Percentiles rank a stretch among this genome's conserved stretches.
Conservation (phyloP, 2,888 invertebrate species). For the Cheilosia vulpina region DNA sequence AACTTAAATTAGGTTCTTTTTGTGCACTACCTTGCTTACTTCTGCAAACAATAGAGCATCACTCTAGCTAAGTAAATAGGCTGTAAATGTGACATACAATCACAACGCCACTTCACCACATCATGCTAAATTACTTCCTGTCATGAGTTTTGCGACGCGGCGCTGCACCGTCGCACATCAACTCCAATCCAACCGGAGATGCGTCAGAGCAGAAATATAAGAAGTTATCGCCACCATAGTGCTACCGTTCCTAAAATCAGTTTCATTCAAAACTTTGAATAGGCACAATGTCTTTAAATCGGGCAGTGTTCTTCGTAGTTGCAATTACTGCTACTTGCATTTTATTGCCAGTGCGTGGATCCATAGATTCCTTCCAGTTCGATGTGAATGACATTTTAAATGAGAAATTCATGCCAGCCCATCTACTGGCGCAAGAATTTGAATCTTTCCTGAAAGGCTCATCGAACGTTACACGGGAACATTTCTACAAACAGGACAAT, state of each 20-base stretch:
- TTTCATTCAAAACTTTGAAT: slow-evolving; percentile 25
- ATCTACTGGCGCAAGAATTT: slow-evolving; percentile 84
- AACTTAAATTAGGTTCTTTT: no score
- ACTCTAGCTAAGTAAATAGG: background rate
- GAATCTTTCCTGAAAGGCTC: slow-evolving; percentile 75
- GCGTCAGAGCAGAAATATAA: slow-evolving; percentile 43
- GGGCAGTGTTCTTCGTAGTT: background rate
- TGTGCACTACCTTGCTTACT: background rate
- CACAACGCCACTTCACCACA: slow-evolving; percentile 10
- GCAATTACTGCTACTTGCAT: background rate
- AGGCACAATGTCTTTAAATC: slow-evolving; percentile 39
- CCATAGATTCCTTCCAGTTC: slow-evolving; percentile 77
- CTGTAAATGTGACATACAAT: background rate
- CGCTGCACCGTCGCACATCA: slow-evolving; percentile 2
- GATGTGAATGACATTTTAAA: slow-evolving; percentile 88
- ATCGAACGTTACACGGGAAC: slow-evolving; percentile 72
- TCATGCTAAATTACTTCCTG: slow-evolving; percentile 43
- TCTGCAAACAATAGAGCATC: background rate
- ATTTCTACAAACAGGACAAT: slow-evolving; percentile 57
- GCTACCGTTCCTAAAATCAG: slow-evolving; percentile 19
- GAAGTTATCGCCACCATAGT: slow-evolving; percentile 41
- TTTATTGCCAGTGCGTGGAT: background rate
- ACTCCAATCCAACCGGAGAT: slow-evolving; percentile 9
- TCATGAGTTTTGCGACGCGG: slow-evolving; percentile 7
- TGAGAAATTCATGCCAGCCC: slow-evolving; percentile 88